Base-by-base conservation (phyloP, 2,113 vertebrate genomes). In the Cebus imitator region DNA sequence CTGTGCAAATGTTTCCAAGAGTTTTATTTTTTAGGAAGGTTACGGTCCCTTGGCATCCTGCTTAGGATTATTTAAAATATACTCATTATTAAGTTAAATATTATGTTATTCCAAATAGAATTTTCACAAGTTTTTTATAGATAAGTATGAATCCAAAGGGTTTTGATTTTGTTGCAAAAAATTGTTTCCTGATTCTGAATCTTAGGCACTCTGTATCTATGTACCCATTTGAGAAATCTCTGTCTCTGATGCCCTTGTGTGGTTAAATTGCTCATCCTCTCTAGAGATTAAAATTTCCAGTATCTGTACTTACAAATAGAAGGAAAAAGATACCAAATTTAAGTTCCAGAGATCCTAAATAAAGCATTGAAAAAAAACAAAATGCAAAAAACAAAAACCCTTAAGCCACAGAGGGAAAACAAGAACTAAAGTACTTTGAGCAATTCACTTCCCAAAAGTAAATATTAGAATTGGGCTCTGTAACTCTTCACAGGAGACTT, bases 21-120 rank as follows among this genome's bases (percentile, higher is more conserved):
- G 43, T 43, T 76, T 86, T 84, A 82, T 88, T 78, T 78, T 94
- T 83, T 75, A 68, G 72, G 37, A 94, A 45, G 40, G 58, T 21
- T 95, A 66, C 50, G 92, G 43, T 8, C 7, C 50, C 72, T 20
- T 45, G 37, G 10, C 48, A 79, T 70, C 86, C 92, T 88, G 68
- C 55, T 86, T 96, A n/a, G 66, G 55, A 87, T 93, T 95, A 95
- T 87, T 90, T 90, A 97, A 96, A 89, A 91, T 87, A 81, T 40
- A 80, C 55, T 52, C 66, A 40, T 88, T 61, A 94, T 72, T 45
- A 87, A 81, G 40, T 82, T 91, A 97, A 94, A 58, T n/a, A 82
- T 84, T 64, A 85, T 48, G 32, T 8, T 70, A 82, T 32, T 90
- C 43, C 64, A 92, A 87, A 92, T 18, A 94, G 73, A 95, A 84